These are phyloP conservation scores for Mustelus asterias DNA, from an alignment of 2,113 vertebrate genomes.

Conservation along the genomic window DNA sequence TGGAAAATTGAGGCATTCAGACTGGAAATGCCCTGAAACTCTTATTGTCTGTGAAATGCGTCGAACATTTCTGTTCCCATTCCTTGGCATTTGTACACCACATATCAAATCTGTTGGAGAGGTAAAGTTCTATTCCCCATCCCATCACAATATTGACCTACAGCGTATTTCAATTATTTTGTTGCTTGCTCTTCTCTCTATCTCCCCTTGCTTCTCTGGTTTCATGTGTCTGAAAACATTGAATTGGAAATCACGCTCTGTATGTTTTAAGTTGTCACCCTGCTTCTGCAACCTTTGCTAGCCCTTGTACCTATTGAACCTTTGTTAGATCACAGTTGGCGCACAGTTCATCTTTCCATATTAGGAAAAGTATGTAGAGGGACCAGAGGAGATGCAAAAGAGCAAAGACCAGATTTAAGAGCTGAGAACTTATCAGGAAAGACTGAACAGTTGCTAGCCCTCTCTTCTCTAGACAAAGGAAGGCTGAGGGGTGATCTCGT, in stretches of 20 bases:
- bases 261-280: background rate
- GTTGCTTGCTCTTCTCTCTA: too few species aligned
- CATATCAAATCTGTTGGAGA: background rate
- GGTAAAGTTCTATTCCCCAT: background rate
- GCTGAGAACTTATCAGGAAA: background rate
- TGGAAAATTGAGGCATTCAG: background rate
- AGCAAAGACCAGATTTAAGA: background rate
- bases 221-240: background rate
- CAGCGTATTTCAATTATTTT: background rate
- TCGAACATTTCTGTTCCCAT: background rate
- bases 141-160: background rate
- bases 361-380: background rate
- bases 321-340: background rate
- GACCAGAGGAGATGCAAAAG: background rate
- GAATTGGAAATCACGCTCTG: background rate
- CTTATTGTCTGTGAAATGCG: background rate
- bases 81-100: background rate
- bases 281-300: background rate
- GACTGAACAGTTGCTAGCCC: background rate
- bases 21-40: background rate
- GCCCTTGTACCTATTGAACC: background rate
- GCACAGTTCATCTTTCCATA: background rate
- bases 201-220: background rate
- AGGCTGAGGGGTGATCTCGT: background rate
- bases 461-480: background rate